phyloP scores from a whole-genome alignment of 2,888 invertebrate species.

The Tetheella fluctuosa region DNA sequence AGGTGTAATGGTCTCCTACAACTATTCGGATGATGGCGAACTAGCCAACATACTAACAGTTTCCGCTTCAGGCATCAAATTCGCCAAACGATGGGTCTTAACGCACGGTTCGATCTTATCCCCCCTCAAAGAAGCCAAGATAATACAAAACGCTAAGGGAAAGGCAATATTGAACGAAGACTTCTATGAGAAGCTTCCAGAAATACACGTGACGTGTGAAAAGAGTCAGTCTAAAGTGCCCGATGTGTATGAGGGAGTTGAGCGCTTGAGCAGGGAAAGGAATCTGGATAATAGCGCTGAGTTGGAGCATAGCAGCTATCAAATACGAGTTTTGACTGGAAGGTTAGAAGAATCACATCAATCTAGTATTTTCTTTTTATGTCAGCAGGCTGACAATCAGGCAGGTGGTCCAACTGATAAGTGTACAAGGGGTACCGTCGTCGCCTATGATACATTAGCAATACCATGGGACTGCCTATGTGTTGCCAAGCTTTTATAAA shows the following conservation, averaged over 20 bases:
- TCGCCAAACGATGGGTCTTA: constrained; percentile 80
- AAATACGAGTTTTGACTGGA: constrained; percentile 73
- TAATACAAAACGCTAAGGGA: constrained; percentile 65
- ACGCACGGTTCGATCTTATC: constrained; percentile 81
- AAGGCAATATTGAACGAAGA: constrained; percentile 72
- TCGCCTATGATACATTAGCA: too few relatives aligned
- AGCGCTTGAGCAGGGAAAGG: constrained; percentile 64
- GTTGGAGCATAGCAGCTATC: constrained; percentile 71
- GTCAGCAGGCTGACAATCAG: too few relatives aligned
- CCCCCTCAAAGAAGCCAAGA: constrained; percentile 68
- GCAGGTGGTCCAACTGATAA: too few relatives aligned
- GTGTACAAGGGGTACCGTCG: too few relatives aligned
- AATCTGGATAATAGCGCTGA: constrained; percentile 50
- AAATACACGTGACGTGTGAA: constrained; percentile 76
- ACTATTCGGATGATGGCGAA: constrained; percentile 69
- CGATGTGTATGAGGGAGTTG: constrained; percentile 60
- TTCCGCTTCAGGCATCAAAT: constrained; percentile 80
- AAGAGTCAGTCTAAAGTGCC: constrained; percentile 49
- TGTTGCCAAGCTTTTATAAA: too few relatives aligned
- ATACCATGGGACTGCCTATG: too few relatives aligned
- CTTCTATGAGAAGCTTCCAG: constrained; percentile 73
- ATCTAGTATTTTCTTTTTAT: too few relatives aligned
- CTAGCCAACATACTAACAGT: constrained; percentile 76
- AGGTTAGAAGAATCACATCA: constrained; percentile 39
- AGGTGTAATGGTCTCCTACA: constrained; percentile 80